Conservation (phyloP, 92 coral and sea anemone genomes). For the Parazoanthus atlanticus region DNA sequence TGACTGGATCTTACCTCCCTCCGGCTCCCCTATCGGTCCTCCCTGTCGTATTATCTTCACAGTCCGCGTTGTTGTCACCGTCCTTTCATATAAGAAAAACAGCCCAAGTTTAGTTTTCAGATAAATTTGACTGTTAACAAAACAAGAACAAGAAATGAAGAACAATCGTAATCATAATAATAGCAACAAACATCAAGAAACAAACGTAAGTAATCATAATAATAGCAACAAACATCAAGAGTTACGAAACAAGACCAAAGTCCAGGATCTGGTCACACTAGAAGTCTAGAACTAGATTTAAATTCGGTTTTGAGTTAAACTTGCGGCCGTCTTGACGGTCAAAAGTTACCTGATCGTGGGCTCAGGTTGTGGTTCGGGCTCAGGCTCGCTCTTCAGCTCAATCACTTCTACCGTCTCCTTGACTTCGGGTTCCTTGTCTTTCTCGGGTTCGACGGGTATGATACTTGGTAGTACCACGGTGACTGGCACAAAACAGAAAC, state of each 20-base stretch:
- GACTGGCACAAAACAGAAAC: background rate
- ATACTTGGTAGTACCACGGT: background rate
- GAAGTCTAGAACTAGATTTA: too few species aligned
- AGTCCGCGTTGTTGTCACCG: constrained; percentile 22
- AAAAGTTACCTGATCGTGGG: constrained; percentile 14
- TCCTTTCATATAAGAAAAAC: background rate
- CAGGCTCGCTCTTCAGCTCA: background rate
- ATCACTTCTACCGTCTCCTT: background rate
- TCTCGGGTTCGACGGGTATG: constrained; percentile 10
- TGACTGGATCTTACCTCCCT: constrained; percentile 3
- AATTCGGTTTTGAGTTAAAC: too few species aligned
- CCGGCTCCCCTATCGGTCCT: constrained; percentile 16
- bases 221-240: background rate
- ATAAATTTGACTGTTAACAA: background rate
- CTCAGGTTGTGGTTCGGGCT: constrained; percentile 1
- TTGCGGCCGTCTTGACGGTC: background rate
- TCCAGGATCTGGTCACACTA: too few species aligned
- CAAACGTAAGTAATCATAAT: too few species aligned
- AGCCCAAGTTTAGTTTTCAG: background rate
- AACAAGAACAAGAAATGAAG: background rate
- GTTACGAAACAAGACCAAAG: too few species aligned
- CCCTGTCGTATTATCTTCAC: constrained; percentile 34
- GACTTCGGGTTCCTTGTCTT: constrained; percentile 15
- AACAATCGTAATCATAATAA: background rate
- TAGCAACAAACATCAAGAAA: too few species aligned